These are phyloP conservation scores for Scrobipalpa costella DNA, from an alignment of 2,888 invertebrate genomes.

Conservation along the genomic window DNA sequence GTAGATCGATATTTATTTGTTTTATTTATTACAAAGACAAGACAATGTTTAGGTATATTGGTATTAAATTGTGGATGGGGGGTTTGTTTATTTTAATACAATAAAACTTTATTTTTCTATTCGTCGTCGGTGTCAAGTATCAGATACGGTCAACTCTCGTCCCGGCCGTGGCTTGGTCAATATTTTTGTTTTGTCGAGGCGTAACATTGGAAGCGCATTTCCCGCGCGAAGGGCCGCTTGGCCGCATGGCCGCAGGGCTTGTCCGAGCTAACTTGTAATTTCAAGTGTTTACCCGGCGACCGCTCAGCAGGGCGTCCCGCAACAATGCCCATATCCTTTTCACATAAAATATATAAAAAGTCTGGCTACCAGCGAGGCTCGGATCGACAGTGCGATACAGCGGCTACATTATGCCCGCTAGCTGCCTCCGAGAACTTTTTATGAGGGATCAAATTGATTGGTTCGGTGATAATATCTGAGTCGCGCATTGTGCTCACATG, in stretches of 20 bases:
- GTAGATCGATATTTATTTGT: too few species aligned
- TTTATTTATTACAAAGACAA: too few species aligned
- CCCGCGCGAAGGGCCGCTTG: slow-evolving; percentile 45
- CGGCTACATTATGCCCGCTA: slow-evolving; percentile 66
- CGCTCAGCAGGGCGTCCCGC: slow-evolving; percentile 70
- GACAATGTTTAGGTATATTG: slow-evolving; percentile 43
- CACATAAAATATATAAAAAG: slow-evolving; percentile 81
- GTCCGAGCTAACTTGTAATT: slow-evolving; percentile 74
- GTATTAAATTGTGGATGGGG: neutral
- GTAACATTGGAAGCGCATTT: slow-evolving; percentile 79
- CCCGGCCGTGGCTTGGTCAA: slow-evolving; percentile 32
- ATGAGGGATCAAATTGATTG: slow-evolving; percentile 81
- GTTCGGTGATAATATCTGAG: slow-evolving; percentile 76
- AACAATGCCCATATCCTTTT: slow-evolving; percentile 81
- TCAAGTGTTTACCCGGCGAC: slow-evolving; percentile 76
- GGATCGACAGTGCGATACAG: slow-evolving; percentile 74
- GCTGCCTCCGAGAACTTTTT: slow-evolving; percentile 77
- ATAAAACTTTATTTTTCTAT: neutral
- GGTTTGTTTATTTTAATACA: neutral
- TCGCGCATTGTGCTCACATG: slow-evolving; percentile 58
- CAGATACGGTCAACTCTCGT: slow-evolving; percentile 10
- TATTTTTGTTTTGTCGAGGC: slow-evolving; percentile 69
- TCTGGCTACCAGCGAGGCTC: slow-evolving; percentile 69
- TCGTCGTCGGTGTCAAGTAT: slow-evolving; percentile 6
- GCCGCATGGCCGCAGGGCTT: slow-evolving; percentile 42